Evolutionary conservation across 2,797 vertebrate species (phyloP).

Genomic region (Pipistrellus nathusii): DNA sequence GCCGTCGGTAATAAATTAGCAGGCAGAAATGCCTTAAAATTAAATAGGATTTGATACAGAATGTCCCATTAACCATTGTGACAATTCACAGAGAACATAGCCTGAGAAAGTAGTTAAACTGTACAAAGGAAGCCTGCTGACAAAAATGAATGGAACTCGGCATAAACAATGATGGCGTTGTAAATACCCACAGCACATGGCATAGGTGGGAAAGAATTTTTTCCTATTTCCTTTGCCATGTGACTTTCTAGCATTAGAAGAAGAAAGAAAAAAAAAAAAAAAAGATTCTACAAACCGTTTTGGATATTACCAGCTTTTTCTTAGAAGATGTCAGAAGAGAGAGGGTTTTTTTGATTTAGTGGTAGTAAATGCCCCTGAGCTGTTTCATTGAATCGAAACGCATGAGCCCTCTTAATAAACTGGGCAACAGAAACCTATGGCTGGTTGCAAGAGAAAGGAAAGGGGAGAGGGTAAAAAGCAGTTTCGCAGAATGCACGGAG

Average conservation of each 20-base stretch:
- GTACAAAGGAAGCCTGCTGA: slow-evolving; percentile 63
- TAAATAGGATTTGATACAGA: slow-evolving; percentile 72
- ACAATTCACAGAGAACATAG: slow-evolving; percentile 51
- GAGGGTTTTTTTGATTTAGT: not conserved
- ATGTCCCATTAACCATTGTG: slow-evolving; percentile 34
- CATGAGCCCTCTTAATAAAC: not conserved
- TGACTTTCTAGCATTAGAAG: slow-evolving; percentile 8
- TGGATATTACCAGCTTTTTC: not conserved
- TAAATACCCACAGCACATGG: not conserved
- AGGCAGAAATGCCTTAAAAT: slow-evolving; percentile 78
- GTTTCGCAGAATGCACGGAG: not conserved
- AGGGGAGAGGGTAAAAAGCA: not conserved
- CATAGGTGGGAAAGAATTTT: not conserved
- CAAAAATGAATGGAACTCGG: slow-evolving; percentile 47
- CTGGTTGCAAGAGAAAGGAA: not conserved
- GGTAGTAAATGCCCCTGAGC: slow-evolving; percentile 22
- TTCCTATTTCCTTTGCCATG: slow-evolving; percentile 50
- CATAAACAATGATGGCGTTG: slow-evolving; percentile 32
- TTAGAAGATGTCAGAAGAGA: slow-evolving; percentile 2
- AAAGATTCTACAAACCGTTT: slow-evolving; percentile 40
- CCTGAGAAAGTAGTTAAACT: slow-evolving; percentile 73
- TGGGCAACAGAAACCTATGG: not conserved
- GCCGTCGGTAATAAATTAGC: slow-evolving; percentile 78
- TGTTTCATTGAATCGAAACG: slow-evolving; percentile 3
- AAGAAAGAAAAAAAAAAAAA: not conserved